Evolutionary conservation across 2,797 vertebrate genomes (phyloP).

Genomic region (Sebastes diaconus): DNA sequence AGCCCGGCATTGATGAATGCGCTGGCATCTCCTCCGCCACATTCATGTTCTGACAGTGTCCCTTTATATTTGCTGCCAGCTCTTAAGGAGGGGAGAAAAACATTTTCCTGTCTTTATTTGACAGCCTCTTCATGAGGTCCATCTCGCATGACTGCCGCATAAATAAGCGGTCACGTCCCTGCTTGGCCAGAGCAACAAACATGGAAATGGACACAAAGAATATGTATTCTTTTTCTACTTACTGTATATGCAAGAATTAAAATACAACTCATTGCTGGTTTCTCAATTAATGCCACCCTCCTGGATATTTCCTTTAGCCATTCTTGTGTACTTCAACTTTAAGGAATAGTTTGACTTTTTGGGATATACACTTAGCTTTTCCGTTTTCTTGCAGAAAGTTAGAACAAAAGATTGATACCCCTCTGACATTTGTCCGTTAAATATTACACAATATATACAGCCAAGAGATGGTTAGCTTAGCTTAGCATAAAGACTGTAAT

Average conservation of each 20-base stretch:
- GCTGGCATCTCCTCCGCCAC: constrained; percentile 76
- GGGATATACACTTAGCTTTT: background rate
- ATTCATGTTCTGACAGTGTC: constrained; percentile 80
- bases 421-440: background rate
- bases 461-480: background rate
- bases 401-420: background rate
- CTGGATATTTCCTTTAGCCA: background rate
- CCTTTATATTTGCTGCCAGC: constrained; percentile 82
- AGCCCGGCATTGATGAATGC: constrained; percentile 79
- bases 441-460: background rate
- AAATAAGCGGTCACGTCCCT: constrained; percentile 60
- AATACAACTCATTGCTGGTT: background rate
- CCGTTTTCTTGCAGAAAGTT: background rate
- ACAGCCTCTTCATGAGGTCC: constrained; percentile 74
- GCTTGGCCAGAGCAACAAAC: constrained; percentile 27
- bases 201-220: constrained; percentile 9
- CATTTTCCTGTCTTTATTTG: constrained; percentile 80
- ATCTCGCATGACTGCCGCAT: constrained; percentile 69
- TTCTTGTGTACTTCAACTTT: background rate
- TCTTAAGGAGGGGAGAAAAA: constrained; percentile 77
- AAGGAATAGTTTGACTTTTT: background rate
- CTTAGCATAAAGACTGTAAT: background rate
- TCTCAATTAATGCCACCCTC: background rate
- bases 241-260: background rate
- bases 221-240: background rate